Conservation (phyloP, 2,113 vertebrate species). For the Falco punctatus region DNA sequence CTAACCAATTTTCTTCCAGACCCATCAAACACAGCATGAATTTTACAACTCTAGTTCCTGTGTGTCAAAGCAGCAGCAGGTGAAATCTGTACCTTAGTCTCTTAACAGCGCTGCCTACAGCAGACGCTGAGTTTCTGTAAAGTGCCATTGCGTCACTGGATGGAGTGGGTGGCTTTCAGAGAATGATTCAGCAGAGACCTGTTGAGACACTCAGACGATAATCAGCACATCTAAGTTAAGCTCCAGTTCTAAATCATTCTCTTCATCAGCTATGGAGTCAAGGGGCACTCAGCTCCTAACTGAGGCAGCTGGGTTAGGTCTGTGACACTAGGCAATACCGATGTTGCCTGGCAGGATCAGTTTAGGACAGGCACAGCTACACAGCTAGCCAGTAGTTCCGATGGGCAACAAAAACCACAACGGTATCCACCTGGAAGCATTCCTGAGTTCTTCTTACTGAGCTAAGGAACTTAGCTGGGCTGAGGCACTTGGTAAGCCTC, state of each 20-base stretch:
- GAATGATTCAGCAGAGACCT: not conserved
- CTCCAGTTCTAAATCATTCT: not conserved
- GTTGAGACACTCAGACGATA: not conserved
- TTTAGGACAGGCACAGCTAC: not conserved
- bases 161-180: not conserved
- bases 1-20: not conserved
- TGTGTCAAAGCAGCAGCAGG: not conserved
- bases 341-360: not conserved
- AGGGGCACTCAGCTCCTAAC: not conserved
- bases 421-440: not conserved
- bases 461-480: not conserved
- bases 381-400: not conserved
- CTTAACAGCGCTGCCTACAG: not conserved
- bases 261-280: not conserved
- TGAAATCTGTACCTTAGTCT: not conserved
- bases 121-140: not conserved
- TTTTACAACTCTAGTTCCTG: not conserved
- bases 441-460: not conserved
- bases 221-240: not conserved
- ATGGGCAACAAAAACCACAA: not conserved
- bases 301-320: not conserved
- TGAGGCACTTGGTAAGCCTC: not conserved
- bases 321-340: not conserved
- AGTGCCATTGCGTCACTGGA: not conserved
- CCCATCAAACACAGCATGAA: not conserved